Evolutionary conservation across 2,113 vertebrate genomes (phyloP).

Genomic region (Myodes glareolus): DNA sequence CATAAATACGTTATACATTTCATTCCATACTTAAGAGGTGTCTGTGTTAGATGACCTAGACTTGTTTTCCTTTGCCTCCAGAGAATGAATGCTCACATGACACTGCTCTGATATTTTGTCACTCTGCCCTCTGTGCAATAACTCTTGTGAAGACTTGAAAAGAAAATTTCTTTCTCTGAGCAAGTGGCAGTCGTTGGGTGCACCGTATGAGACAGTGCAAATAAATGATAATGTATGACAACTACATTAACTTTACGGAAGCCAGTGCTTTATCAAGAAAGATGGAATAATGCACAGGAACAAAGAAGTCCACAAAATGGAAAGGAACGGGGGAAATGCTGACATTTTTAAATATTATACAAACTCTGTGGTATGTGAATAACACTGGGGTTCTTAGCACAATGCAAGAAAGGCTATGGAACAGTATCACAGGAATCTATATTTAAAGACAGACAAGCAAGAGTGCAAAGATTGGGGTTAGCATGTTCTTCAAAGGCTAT

Average conservation of each 20-base stretch:
- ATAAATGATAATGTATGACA: background rate
- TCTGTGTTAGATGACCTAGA: background rate
- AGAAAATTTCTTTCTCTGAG: background rate
- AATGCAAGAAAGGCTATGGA: background rate
- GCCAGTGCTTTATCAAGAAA: background rate
- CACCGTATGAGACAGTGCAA: background rate
- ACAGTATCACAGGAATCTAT: background rate
- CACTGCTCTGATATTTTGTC: background rate
- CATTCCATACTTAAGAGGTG: background rate
- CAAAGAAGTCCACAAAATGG: background rate
- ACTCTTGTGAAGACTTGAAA: background rate
- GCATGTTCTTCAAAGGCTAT: background rate
- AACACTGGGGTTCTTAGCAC: background rate
- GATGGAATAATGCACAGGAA: background rate
- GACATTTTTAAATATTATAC: background rate
- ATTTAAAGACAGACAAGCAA: background rate
- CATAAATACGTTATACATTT: background rate
- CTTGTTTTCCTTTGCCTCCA: background rate
- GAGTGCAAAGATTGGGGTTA: background rate
- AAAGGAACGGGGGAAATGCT: background rate
- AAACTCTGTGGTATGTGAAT: background rate
- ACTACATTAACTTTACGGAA: background rate
- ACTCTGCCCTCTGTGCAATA: background rate
- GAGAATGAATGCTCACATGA: background rate
- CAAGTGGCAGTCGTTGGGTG: background rate